phyloP scores from a whole-genome alignment of 2,888 invertebrate species.

The Resseliella maxima region DNA sequence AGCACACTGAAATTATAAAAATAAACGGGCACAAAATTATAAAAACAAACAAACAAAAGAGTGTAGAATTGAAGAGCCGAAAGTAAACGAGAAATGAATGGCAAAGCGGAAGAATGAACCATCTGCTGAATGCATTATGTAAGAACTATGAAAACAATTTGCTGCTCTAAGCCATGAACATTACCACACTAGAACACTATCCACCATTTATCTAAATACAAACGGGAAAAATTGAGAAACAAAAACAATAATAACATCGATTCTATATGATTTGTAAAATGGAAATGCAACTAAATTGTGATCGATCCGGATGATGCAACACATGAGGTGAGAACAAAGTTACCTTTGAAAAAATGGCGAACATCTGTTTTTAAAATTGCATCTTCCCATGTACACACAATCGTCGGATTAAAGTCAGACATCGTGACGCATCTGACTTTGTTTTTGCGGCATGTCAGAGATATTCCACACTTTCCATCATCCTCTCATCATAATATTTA shows the following conservation, averaged over 20 bases:
- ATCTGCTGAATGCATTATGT: conserved; percentile 46
- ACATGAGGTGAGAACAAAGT: conserved; percentile 17
- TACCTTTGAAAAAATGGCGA: conserved; percentile 12
- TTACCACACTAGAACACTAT: not conserved
- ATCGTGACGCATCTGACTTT: conserved; percentile 54
- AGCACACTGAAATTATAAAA: not conserved
- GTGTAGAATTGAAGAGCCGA: not conserved
- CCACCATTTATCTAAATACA: not conserved
- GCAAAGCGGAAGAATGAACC: conserved; percentile 1
- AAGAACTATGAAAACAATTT: conserved; percentile 42
- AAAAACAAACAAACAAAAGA: conserved; percentile 24
- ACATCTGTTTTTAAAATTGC: conserved; percentile 31
- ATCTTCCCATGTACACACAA: not conserved
- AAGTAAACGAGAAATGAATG: not conserved
- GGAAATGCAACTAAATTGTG: not conserved
- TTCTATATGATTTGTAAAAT: not conserved
- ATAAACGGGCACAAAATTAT: conserved; percentile 43
- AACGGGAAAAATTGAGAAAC: not conserved
- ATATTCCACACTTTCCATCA: conserved; percentile 24
- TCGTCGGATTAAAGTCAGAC: not conserved
- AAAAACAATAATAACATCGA: not conserved
- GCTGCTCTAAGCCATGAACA: not conserved
- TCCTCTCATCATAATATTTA: conserved; percentile 35
- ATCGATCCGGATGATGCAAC: not conserved
- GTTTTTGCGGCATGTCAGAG: not conserved